A percentile compares a stretch with the other conserved stretches of the same genome.
phyloP scores from a whole-genome alignment of 2,888 invertebrate genomes.

The Sphaeridia pumilis region DNA sequence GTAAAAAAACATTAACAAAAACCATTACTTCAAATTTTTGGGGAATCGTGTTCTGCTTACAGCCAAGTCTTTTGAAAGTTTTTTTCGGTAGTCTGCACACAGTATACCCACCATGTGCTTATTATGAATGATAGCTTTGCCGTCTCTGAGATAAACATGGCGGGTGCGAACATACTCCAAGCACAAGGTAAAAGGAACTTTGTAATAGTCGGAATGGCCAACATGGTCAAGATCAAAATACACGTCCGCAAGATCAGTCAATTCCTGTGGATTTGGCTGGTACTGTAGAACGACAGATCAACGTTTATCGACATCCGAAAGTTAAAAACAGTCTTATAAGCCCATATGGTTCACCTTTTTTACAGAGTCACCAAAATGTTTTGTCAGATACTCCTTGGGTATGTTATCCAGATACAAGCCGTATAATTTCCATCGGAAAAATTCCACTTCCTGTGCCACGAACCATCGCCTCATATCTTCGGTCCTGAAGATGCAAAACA shows the following conservation, averaged over 20 bases:
- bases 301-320: too few species aligned
- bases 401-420: constrained; percentile 4
- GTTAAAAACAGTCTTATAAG: too few species aligned
- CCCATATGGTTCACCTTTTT: too few species aligned
- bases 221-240: constrained; percentile 48
- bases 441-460: constrained; percentile 71
- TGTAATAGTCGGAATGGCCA: constrained; percentile 57
- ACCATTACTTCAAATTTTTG: too few species aligned
- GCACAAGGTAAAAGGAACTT: constrained; percentile 77
- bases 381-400: background rate
- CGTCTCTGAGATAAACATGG: constrained; percentile 63
- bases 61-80: constrained; percentile 55
- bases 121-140: constrained; percentile 77
- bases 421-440: constrained; percentile 62
- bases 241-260: constrained; percentile 53
- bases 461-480: constrained; percentile 83
- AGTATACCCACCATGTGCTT: constrained; percentile 75
- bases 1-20: background rate
- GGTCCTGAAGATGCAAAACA: constrained; percentile 39
- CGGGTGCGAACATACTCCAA: constrained; percentile 67
- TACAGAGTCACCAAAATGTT: constrained; percentile 1
- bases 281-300: too few species aligned
- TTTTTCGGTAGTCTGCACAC: constrained; percentile 58
- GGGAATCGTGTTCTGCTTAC: too few species aligned
- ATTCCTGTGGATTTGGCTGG: constrained; percentile 39